Evolutionary conservation across 2,888 invertebrate species (phyloP), one percentile per base, ranked within the genome.

Genomic region (Drosophila borealis): DNA sequence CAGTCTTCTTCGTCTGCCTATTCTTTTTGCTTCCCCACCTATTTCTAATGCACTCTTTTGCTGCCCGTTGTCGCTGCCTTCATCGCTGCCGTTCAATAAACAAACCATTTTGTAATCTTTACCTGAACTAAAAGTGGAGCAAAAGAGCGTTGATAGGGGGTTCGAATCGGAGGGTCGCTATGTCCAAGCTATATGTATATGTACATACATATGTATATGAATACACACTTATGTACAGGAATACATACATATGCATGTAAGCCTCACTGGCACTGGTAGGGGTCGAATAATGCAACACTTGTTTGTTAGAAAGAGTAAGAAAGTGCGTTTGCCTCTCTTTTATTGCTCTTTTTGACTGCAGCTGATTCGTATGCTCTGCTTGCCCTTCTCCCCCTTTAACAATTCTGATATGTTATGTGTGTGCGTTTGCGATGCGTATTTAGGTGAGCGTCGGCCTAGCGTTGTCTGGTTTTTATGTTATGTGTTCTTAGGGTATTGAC

Each of bases 81-180:
- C 78, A 63, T 49, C 67, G 73, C 57, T 45, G 50, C 57, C 44
- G 63, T 78, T 81, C 78, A 81, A 78, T 84, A 78, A 62, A 68
- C 70, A 84, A 66, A 84, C 53, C 68, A 79, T 88, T 84, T 81
- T 78, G 88, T 88, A 84, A 81, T 81, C 88, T 75, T 67, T 81
- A 88, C 88, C 88, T 81, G 81, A 61, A 66, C 53, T 37, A 45
- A 70, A 88, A 84, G 57, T 82, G 79, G 81, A 78, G 88, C 81
- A 82, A 59, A 74, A 62, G 45, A 63, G 64, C 45, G 61, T 44
- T 51, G 62, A 49, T 50, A 37, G 53, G 59, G 59, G 48, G 51
- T 46, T 51, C 50, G 44, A 29, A 55, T 37, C 44, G 51, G 11
- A 57, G 53, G 60, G 55, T 50, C 36, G 29, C 36, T 49, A 14